These are phyloP conservation scores for Cyphomyrmex costatus DNA, from an alignment of 1,140 invertebrate species.

Conservation along the genomic window DNA sequence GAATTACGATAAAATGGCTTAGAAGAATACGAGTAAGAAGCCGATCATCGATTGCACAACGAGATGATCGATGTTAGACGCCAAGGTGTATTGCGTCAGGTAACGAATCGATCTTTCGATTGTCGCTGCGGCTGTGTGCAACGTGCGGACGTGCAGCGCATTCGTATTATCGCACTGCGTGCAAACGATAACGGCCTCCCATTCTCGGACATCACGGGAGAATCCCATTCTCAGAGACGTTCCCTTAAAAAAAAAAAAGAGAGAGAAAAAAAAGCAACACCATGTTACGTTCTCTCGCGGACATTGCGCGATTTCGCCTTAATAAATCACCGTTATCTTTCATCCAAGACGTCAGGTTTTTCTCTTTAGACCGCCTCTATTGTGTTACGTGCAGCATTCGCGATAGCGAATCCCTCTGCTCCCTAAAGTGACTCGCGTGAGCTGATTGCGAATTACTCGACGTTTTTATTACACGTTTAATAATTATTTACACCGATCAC, in stretches of 20 bases:
- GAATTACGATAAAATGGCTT: constrained; percentile 12
- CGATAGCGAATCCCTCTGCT: constrained; percentile 3
- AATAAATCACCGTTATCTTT: constrained; percentile 28
- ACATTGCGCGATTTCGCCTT: constrained; percentile 51
- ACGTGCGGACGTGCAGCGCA: constrained; percentile 23
- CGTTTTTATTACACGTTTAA: constrained; percentile 51
- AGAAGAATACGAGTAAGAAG: constrained; percentile 21
- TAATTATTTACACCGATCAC: constrained; percentile 84
- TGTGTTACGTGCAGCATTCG: constrained; percentile 32
- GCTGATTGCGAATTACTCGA: constrained; percentile 37
- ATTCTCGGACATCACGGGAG: constrained; percentile 39
- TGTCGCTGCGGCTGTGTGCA: background rate
- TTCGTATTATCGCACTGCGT: constrained; percentile 38
- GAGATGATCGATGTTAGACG: constrained; percentile 32
- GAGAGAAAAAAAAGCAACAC: background rate
- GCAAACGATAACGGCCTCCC: constrained; percentile 54
- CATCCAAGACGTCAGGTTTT: constrained; percentile 44
- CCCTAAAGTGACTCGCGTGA: constrained; percentile 32
- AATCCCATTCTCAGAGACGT: constrained; percentile 40
- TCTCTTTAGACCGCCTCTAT: constrained; percentile 41
- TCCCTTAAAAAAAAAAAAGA: constrained; percentile 7
- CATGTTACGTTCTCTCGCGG: constrained; percentile 18
- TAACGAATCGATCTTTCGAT: constrained; percentile 40
- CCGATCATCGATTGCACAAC: constrained; percentile 34
- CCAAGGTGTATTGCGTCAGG: background rate